Evolutionary conservation across 2,797 vertebrate species (phyloP).

Genomic region (Sarcophilus harrisii): DNA sequence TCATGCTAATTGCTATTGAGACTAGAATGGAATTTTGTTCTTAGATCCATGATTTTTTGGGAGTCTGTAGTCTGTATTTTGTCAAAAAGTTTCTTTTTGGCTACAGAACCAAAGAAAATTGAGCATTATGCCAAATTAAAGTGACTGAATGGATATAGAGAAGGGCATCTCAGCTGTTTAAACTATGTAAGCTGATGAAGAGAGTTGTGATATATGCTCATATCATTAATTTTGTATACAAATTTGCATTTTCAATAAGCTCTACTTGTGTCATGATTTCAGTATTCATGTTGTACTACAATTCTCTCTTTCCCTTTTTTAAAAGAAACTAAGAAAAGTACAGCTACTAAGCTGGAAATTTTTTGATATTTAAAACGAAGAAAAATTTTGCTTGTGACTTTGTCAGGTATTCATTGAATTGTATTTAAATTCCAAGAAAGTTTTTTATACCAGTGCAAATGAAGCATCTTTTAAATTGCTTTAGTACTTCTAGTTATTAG

Average conservation of each 20-base stretch:
- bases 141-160: slow-evolving; percentile 6
- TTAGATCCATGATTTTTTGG: neutral
- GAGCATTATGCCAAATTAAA: neutral
- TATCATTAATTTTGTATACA: slow-evolving; percentile 33
- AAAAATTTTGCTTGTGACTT: neutral
- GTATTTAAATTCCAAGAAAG: neutral
- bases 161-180: neutral
- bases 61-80: neutral
- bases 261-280: neutral
- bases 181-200: neutral
- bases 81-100: neutral
- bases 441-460: neutral
- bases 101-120: neutral
- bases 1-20: neutral
- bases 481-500: neutral
- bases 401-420: neutral
- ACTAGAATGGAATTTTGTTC: neutral
- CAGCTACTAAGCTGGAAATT: neutral
- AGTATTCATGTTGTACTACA: slow-evolving; percentile 16
- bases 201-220: neutral
- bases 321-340: neutral
- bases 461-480: neutral
- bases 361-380: neutral
- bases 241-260: slow-evolving; percentile 25
- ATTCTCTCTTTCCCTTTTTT: neutral